Evolutionary conservation across 2,888 invertebrate species (phyloP), one percentile per base, ranked within the genome.

Genomic region (Mesoligia furuncula): DNA sequence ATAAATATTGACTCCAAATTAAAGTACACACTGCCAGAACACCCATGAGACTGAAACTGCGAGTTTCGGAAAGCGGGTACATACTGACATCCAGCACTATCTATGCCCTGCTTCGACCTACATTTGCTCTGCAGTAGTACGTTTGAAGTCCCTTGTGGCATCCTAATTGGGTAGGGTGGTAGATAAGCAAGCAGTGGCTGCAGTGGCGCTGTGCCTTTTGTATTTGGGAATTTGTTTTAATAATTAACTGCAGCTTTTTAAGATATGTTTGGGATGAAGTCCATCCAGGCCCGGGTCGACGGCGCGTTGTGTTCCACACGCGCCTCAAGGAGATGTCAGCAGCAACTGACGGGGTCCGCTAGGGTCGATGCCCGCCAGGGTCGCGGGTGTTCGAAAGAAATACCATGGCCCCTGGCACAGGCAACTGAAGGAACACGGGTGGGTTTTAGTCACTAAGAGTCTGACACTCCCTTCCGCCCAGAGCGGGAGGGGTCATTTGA

Each of bases 51-150:
- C 13, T 66, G 27, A 0, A 1, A 51, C 7, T 17, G 27, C 20
- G 27, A 39, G 39, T 17, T 42, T 65, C 31, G 11, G n/a, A 48
- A 78, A 66, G 39, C 15, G 27, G 2, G 27, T 27, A 79, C 48
- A 65, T 17, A 77, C 24, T 59, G 64, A 54, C 76, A 17, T 45
- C 24, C 36, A 59, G 13, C 9, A 73, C 48, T 75, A 54, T 54
- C 74, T 39, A 39, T 31, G 39, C 74, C 6, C 24, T 59, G 17
- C 11, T 39, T 27, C 54, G 36, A 57, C 13, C 27, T 59, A 61
- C 51, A 70, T 77, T 71, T 45, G 3, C 62, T n/a, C 51, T 79
- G 51, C 66, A 79, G 51, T 31, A 45, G 20, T 9, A 39, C 61
- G 31, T 64, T 17, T 24, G 17, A 13, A 20, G 65, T 79, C 79